Percentiles rank a stretch among this genome's conserved stretches.
Evolutionary conservation across 1,140 invertebrate genomes (phyloP).

Genomic region (Sitophilus oryzae): DNA sequence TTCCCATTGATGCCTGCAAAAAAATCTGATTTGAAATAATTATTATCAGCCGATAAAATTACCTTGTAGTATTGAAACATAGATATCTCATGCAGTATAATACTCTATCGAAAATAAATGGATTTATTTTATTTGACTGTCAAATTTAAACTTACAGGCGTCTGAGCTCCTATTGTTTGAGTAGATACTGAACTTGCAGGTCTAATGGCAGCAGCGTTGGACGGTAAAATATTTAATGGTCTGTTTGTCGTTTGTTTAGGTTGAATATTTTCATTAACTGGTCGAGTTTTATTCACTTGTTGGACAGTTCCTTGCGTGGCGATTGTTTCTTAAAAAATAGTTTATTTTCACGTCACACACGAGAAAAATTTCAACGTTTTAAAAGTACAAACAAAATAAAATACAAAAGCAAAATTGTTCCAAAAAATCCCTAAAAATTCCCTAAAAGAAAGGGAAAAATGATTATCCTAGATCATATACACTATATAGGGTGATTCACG

Average conservation of each 20-base stretch:
- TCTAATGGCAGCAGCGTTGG: slow-evolving; percentile 57
- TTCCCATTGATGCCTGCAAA: slow-evolving; percentile 42
- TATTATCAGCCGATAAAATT: too few species aligned
- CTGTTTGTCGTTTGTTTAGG: slow-evolving; percentile 49
- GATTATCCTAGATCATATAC: too few species aligned
- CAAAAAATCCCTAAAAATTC: too few species aligned
- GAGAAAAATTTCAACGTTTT: not conserved
- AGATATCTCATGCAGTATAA: too few species aligned
- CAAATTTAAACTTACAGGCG: slow-evolving; percentile 47
- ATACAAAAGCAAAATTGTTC: too few species aligned
- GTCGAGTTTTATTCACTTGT: slow-evolving; percentile 50
- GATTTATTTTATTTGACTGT: not conserved
- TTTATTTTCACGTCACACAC: not conserved
- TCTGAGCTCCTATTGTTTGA: slow-evolving; percentile 64
- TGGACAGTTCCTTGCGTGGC: slow-evolving; percentile 52
- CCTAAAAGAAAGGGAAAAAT: too few species aligned
- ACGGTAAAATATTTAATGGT: slow-evolving; percentile 63
- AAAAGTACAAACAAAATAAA: too few species aligned
- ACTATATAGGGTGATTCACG: too few species aligned
- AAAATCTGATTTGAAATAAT: slow-evolving; percentile 25
- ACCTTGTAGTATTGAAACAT: too few species aligned
- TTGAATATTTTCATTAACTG: slow-evolving; percentile 48
- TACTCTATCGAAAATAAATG: too few species aligned
- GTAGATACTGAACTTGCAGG: slow-evolving; percentile 73
- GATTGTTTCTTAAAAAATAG: slow-evolving; percentile 39